Conservation (phyloP, 2,113 vertebrate species). For the Melanerpes formicivorus region DNA sequence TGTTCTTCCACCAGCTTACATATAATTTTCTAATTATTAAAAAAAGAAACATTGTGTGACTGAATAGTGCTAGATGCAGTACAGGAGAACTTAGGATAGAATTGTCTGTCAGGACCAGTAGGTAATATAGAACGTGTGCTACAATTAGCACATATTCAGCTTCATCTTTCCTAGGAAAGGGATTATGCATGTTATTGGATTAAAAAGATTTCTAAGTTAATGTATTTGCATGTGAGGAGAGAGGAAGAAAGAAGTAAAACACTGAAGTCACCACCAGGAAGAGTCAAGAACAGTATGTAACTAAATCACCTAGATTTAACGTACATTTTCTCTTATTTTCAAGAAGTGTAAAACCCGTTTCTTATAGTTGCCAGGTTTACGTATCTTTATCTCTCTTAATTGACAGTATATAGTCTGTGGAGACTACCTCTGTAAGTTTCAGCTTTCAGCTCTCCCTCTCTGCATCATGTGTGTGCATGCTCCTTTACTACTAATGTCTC, state of each 20-base stretch:
- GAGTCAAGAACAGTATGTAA: background rate
- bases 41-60: background rate
- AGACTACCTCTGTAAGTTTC: background rate
- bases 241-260: background rate
- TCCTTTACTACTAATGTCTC: conserved; percentile 8
- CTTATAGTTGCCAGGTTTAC: background rate
- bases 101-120: background rate
- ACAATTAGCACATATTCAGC: background rate
- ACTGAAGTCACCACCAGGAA: background rate
- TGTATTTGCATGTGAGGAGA: background rate
- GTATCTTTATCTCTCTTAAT: background rate
- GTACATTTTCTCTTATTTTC: background rate
- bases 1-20: background rate
- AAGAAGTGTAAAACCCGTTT: background rate
- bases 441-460: background rate
- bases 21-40: background rate
- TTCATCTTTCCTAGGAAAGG: background rate
- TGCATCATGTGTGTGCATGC: background rate
- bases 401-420: background rate
- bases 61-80: background rate
- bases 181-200: background rate
- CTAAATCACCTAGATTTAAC: background rate
- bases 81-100: background rate
- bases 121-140: background rate
- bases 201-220: background rate